Percentiles rank a stretch among this genome's conserved stretches.
Conservation (phyloP, 2,797 vertebrate genomes). For the Hyperoplus lanceolatus region DNA sequence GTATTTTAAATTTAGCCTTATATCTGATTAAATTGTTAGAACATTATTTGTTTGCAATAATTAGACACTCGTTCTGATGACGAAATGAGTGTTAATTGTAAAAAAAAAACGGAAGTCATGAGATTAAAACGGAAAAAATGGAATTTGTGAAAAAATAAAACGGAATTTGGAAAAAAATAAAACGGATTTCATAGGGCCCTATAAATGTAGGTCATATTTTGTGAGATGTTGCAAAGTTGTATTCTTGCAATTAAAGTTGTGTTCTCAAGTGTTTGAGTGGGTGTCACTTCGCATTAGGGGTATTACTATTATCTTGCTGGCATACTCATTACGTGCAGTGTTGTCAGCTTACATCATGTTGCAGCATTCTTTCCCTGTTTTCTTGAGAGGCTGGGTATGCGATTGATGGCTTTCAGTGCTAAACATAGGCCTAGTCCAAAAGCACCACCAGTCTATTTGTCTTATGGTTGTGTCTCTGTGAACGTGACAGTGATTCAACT, state of each 20-base stretch:
- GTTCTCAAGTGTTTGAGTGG: neutral
- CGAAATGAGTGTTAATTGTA: too few relatives aligned
- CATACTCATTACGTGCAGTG: constrained; percentile 11
- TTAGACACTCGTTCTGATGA: too few relatives aligned
- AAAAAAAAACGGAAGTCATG: too few relatives aligned
- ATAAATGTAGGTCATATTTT: neutral
- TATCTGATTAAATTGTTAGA: too few relatives aligned
- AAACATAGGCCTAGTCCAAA: constrained; percentile 35
- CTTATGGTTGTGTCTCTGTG: constrained; percentile 26
- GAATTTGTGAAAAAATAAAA: too few relatives aligned
- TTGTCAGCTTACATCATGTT: constrained; percentile 27
- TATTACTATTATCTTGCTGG: neutral
- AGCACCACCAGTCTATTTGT: constrained; percentile 39
- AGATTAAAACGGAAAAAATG: too few relatives aligned
- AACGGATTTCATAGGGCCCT: too few relatives aligned
- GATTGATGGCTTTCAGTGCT: constrained; percentile 37
- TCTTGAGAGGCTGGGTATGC: constrained; percentile 7
- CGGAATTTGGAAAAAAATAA: too few relatives aligned
- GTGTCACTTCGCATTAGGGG: neutral
- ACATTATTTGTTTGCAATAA: too few relatives aligned
- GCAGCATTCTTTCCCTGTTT: constrained; percentile 15
- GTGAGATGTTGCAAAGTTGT: neutral
- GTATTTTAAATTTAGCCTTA: too few relatives aligned
- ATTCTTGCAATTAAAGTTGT: neutral
- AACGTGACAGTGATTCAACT: constrained; percentile 55